phyloP scores from a whole-genome alignment of 2,113 vertebrate species.

The Pholis gunnellus region DNA sequence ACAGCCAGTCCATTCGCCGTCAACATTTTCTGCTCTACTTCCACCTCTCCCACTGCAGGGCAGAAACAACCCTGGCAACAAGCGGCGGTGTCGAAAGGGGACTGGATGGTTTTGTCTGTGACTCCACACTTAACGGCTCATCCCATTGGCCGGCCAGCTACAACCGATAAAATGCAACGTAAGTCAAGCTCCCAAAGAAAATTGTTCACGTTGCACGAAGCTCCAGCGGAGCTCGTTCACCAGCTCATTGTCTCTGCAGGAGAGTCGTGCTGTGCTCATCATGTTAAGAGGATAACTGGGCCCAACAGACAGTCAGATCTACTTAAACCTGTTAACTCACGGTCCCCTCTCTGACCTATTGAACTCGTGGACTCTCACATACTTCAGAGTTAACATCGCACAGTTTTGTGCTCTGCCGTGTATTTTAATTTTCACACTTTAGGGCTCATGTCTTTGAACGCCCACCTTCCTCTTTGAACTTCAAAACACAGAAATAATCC shows the following conservation, averaged over 20 bases:
- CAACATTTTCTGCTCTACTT: slow-evolving; percentile 71
- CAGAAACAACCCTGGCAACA: slow-evolving; percentile 71
- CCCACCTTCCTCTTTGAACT: slow-evolving; percentile 52
- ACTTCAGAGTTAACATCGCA: not conserved
- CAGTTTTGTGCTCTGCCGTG: not conserved
- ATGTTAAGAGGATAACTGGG: slow-evolving; percentile 22
- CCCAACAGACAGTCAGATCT: not conserved
- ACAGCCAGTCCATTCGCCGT: slow-evolving; percentile 16
- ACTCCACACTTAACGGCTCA: slow-evolving; percentile 26
- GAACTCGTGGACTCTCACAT: slow-evolving; percentile 1
- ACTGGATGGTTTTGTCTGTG: slow-evolving; percentile 65
- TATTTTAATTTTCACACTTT: not conserved
- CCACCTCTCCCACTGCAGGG: slow-evolving; percentile 55
- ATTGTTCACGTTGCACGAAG: slow-evolving; percentile 23
- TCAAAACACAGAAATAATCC: slow-evolving; percentile 50
- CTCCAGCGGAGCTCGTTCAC: not conserved
- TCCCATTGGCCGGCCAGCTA: slow-evolving; percentile 57
- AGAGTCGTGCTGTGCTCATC: slow-evolving; percentile 22
- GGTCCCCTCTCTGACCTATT: slow-evolving; percentile 18
- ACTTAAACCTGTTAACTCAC: slow-evolving; percentile 7
- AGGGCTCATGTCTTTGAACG: slow-evolving; percentile 33
- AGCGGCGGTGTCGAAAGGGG: slow-evolving; percentile 44
- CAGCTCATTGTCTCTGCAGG: slow-evolving; percentile 6
- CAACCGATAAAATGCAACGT: slow-evolving; percentile 9
- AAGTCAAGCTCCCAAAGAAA: slow-evolving; percentile 11